Conservation (phyloP, 2,113 vertebrate genomes). For the Cairina moschata region DNA sequence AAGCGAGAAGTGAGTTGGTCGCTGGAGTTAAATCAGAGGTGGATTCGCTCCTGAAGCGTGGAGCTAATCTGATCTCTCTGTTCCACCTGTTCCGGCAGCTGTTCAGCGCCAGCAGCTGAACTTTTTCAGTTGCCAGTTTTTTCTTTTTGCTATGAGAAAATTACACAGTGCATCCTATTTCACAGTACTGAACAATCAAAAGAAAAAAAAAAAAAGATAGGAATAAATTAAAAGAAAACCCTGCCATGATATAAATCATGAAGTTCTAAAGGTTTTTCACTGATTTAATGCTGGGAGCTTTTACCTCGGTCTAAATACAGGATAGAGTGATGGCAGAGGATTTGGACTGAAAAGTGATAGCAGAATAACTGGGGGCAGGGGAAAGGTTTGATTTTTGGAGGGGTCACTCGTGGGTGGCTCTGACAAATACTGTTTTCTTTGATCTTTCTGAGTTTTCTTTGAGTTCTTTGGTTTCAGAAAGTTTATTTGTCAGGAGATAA, state of each 20-base stretch:
- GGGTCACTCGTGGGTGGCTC: not conserved
- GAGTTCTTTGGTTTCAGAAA: not conserved
- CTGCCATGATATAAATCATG: not conserved
- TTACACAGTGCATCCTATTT: not conserved
- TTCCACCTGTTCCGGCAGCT: slow-evolving; percentile 65
- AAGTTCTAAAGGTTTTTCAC: not conserved
- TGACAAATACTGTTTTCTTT: not conserved
- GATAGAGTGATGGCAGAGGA: not conserved
- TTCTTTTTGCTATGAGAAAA: not conserved
- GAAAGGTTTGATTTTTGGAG: not conserved
- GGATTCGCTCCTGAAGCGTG: not conserved
- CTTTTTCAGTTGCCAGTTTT: slow-evolving; percentile 26
- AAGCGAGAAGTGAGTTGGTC: not conserved
- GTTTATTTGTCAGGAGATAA: not conserved
- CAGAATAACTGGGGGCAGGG: not conserved
- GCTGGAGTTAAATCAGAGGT: slow-evolving; percentile 16
- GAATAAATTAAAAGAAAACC: not conserved
- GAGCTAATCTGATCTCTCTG: slow-evolving; percentile 21
- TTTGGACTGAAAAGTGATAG: not conserved
- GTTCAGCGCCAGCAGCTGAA: slow-evolving; percentile 45
- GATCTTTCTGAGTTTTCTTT: not conserved
- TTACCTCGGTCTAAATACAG: not conserved
- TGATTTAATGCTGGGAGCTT: not conserved
- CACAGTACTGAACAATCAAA: not conserved
- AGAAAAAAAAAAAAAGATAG: not conserved